Conservation (phyloP, 2,797 vertebrate species). For the Phalanger gymnotis region DNA sequence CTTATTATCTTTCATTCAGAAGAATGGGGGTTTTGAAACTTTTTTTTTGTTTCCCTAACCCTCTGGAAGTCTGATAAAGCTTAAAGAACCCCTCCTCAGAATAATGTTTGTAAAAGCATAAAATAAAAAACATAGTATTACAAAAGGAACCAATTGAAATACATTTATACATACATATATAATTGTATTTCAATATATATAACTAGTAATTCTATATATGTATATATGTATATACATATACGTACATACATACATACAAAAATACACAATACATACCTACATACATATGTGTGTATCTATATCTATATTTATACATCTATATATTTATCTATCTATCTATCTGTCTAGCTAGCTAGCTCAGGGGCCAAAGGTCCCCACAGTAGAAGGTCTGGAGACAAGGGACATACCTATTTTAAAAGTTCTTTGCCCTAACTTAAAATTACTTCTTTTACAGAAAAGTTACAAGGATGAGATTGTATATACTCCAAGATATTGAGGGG, state of each 20-base stretch:
- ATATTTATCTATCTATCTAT: too few relatives aligned
- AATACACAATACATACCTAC: too few relatives aligned
- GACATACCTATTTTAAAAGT: background rate
- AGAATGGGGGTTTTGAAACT: background rate
- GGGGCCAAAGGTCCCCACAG: background rate
- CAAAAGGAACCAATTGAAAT: background rate
- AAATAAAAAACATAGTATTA: background rate
- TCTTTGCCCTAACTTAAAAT: background rate
- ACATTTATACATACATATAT: too few relatives aligned
- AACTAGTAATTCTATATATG: too few relatives aligned
- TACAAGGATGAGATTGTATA: background rate
- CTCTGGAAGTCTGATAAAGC: background rate
- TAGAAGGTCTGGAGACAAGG: background rate
- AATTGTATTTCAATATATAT: too few relatives aligned
- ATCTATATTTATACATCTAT: too few relatives aligned
- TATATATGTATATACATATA: too few relatives aligned
- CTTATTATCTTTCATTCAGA: background rate
- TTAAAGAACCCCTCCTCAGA: background rate
- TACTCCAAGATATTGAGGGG: conserved; percentile 19
- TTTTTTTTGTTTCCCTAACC: background rate
- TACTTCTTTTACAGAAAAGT: background rate
- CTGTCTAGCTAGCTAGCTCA: too few relatives aligned
- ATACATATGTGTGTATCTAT: too few relatives aligned
- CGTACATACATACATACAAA: too few relatives aligned
- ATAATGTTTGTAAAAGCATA: background rate